phyloP scores from a whole-genome alignment of 2,113 vertebrate genomes.

The Calyptommatus sinebrachiatus region DNA sequence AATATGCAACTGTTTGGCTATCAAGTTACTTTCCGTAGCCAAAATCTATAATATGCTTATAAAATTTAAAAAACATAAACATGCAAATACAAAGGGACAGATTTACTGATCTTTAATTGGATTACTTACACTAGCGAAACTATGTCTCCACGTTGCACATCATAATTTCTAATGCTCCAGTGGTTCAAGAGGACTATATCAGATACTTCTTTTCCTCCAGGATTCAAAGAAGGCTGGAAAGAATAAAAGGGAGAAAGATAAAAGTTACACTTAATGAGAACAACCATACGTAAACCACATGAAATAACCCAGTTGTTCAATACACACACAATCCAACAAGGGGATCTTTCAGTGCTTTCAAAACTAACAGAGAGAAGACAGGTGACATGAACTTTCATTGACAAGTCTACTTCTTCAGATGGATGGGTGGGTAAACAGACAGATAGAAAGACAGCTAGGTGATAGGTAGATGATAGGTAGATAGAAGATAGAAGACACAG shows the following conservation, averaged over 20 bases:
- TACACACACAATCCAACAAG: too few relatives aligned
- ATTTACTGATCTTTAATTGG: constrained; percentile 7
- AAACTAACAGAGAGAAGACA: too few relatives aligned
- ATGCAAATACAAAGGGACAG: not conserved
- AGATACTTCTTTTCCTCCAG: constrained; percentile 64
- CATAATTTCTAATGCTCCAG: constrained; percentile 79
- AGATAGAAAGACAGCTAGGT: too few relatives aligned
- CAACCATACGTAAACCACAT: not conserved
- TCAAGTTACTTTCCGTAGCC: not conserved
- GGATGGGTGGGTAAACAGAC: too few relatives aligned
- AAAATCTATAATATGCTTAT: not conserved
- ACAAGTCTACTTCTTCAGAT: too few relatives aligned
- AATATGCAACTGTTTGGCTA: not conserved
- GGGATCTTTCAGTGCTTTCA: too few relatives aligned
- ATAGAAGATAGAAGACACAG: too few relatives aligned
- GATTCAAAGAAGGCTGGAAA: constrained; percentile 79
- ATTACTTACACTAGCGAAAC: constrained; percentile 81
- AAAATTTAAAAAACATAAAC: too few relatives aligned
- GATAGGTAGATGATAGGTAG: too few relatives aligned
- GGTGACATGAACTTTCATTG: too few relatives aligned
- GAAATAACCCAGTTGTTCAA: not conserved
- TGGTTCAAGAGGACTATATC: constrained; percentile 81
- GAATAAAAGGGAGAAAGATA: not conserved
- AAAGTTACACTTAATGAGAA: constrained; percentile 24
- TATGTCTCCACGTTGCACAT: constrained; percentile 78